These are phyloP conservation scores for Cecidostiba fungosa DNA, from an alignment of 2,888 invertebrate species.

Conservation along the genomic window DNA sequence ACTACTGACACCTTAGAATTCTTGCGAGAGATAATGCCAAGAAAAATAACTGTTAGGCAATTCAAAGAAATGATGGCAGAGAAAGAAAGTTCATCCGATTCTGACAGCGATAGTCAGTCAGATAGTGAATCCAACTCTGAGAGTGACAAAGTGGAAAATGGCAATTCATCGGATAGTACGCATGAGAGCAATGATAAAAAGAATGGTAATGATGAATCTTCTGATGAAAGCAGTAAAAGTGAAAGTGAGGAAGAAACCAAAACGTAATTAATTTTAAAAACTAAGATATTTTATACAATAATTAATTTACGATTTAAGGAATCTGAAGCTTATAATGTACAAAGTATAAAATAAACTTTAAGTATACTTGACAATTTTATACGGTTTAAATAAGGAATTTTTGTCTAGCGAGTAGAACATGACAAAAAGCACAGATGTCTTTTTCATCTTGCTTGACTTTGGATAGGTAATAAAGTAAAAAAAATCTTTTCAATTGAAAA, in stretches of 20 bases:
- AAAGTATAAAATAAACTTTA: conserved; percentile 48
- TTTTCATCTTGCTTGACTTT: conserved; percentile 21
- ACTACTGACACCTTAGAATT: conserved; percentile 86
- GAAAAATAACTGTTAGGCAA: conserved; percentile 86
- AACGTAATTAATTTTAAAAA: conserved; percentile 47
- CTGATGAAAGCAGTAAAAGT: conserved; percentile 72
- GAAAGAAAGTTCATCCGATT: conserved; percentile 79
- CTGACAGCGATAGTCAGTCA: conserved; percentile 77
- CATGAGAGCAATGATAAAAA: conserved; percentile 70
- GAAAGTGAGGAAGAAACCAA: conserved; percentile 73
- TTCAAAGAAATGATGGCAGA: conserved; percentile 86
- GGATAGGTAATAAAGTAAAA: conserved; percentile 35
- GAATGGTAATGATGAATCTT: conserved; percentile 74
- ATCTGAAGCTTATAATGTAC: conserved; percentile 38
- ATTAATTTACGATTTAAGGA: conserved; percentile 8
- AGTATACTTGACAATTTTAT: conserved; percentile 15
- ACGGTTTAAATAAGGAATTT: conserved; percentile 21
- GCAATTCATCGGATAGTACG: conserved; percentile 70
- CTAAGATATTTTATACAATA: neutral
- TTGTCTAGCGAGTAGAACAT: conserved; percentile 33
- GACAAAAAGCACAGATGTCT: conserved; percentile 7
- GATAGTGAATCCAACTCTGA: conserved; percentile 74
- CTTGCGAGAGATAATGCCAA: conserved; percentile 87
- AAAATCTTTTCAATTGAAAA: neutral
- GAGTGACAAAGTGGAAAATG: conserved; percentile 70